phyloP scores from a whole-genome alignment of 2,113 vertebrate species.

The Cololabis saira region DNA sequence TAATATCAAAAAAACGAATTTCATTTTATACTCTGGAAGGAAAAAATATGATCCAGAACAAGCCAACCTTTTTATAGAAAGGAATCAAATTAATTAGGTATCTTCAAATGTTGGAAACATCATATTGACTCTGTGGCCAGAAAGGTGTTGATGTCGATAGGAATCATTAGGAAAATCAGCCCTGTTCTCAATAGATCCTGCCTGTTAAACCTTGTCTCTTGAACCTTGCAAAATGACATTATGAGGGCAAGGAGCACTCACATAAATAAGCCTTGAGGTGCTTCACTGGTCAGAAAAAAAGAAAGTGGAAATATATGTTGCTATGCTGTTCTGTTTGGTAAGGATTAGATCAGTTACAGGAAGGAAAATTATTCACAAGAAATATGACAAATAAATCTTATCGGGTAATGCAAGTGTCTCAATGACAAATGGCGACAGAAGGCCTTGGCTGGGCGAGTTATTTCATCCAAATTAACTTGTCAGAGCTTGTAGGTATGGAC shows the following conservation, averaged over 20 bases:
- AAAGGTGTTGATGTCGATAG: no score
- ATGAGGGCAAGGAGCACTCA: constrained; percentile 53
- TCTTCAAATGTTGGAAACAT: no score
- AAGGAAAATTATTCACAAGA: constrained; percentile 44
- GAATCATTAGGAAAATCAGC: no score
- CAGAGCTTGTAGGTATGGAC: constrained; percentile 53
- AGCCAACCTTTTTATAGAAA: no score
- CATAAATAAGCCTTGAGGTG: constrained; percentile 55
- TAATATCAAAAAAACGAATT: no score
- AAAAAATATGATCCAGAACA: no score
- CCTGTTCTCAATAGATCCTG: no score
- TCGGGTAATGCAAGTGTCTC: constrained; percentile 60
- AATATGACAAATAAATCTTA: constrained; percentile 73
- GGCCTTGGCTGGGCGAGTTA: constrained; percentile 70
- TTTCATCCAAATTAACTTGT: constrained; percentile 77
- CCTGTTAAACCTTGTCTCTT: no score
- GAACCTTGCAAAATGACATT: constrained; percentile 60
- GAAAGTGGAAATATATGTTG: constrained; percentile 1
- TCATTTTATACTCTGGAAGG: no score
- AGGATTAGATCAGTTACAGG: constrained; percentile 59
- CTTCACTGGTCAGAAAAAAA: constrained; percentile 22
- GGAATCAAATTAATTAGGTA: no score
- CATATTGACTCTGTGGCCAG: no score
- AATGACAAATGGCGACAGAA: constrained; percentile 68
- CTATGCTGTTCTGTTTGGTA: constrained; percentile 6